phyloP scores from a whole-genome alignment of 2,113 vertebrate genomes.

The Xenus cinereus region DNA sequence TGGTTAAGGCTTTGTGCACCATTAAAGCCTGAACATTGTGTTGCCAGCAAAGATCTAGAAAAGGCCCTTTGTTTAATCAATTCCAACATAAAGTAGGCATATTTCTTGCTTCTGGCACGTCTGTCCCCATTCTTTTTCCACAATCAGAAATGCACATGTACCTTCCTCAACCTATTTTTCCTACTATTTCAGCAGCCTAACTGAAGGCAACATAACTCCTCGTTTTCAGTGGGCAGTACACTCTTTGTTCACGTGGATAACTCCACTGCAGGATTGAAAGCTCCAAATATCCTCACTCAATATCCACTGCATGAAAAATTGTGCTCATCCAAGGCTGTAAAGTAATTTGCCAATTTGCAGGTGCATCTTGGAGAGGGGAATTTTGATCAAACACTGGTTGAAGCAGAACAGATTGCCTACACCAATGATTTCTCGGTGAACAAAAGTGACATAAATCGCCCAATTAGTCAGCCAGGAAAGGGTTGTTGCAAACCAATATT shows the following conservation, averaged over 20 bases:
- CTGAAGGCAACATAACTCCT: neutral
- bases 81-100: neutral
- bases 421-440: neutral
- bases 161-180: neutral
- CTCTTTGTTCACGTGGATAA: fast-evolving
- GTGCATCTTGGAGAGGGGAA: neutral
- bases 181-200: neutral
- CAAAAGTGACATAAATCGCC: neutral
- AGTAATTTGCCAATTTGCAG: slow-evolving; percentile 39
- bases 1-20: neutral
- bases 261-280: neutral
- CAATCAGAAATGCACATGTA: neutral
- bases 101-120: neutral
- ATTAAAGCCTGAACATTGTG: neutral
- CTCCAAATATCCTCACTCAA: neutral
- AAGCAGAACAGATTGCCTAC: slow-evolving; percentile 42
- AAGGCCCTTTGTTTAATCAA: neutral
- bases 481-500: neutral
- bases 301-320: slow-evolving; percentile 35
- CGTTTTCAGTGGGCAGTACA: neutral
- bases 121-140: neutral
- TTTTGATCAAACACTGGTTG: slow-evolving; percentile 34
- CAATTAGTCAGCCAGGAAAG: neutral
- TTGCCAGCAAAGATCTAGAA: neutral
- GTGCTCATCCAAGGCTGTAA: neutral